A percentile compares a stretch with the other conserved stretches of the same genome.
Conservation (phyloP, 2,113 vertebrate genomes). For the Protomyctophum bolini region DNA sequence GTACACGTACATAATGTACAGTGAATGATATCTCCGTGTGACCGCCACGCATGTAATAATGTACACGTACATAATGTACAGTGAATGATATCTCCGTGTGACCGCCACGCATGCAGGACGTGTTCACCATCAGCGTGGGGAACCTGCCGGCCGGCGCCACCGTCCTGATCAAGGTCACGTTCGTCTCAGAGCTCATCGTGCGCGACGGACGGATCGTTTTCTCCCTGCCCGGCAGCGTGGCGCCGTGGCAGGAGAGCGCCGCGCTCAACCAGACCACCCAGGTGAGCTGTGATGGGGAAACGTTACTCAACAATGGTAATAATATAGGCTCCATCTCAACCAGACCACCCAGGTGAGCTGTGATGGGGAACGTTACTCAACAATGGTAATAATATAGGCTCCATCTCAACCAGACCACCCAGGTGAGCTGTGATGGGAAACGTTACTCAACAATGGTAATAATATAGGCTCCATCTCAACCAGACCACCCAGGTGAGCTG, state of each 20-base stretch:
- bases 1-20: no score
- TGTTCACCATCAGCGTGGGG: conserved; percentile 89
- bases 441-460: no score
- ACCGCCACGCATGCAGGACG: conserved; percentile 71
- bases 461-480: no score
- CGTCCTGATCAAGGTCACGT: conserved; percentile 89
- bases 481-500: no score
- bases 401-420: no score
- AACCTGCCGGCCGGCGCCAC: conserved; percentile 83
- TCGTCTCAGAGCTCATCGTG: conserved; percentile 83
- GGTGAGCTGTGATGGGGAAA: conserved; percentile 59
- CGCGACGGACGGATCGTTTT: conserved; percentile 74
- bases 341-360: no score
- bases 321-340: no score
- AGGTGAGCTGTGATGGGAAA: no score
- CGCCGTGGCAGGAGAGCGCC: conserved; percentile 85
- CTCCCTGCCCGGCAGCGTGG: conserved; percentile 82
- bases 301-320: no score
- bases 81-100: neutral
- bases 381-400: no score
- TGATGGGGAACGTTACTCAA: no score
- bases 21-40: neutral
- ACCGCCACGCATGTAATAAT: no score
- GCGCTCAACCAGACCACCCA: conserved; percentile 86
- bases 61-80: neutral